Conservation (phyloP, 2,888 invertebrate species). For the Drosophila antonietae region DNA sequence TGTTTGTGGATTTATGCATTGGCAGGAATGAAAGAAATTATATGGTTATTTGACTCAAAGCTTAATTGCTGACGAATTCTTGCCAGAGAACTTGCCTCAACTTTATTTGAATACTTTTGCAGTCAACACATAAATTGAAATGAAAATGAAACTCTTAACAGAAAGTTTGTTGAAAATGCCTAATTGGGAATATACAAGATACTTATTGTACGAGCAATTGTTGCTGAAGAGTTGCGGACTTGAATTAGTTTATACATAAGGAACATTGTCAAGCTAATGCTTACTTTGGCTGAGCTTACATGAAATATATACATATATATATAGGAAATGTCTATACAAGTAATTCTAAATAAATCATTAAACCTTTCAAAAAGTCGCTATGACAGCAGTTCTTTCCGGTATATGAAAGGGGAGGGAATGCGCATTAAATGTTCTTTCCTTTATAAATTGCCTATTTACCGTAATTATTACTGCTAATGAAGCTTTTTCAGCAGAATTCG, state of each 20-base stretch:
- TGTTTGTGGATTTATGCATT: background rate
- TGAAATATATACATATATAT: background rate
- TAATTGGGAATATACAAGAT: background rate
- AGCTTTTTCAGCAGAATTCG: too few relatives aligned
- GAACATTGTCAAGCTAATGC: background rate
- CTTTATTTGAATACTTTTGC: constrained; percentile 4
- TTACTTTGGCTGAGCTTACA: background rate
- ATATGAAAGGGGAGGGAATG: too few relatives aligned
- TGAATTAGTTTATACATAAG: background rate
- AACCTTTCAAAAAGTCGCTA: too few relatives aligned
- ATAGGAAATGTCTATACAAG: too few relatives aligned
- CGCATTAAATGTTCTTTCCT: too few relatives aligned
- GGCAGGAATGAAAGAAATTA: background rate
- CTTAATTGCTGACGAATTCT: constrained; percentile 1
- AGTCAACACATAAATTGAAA: background rate
- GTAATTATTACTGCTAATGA: too few relatives aligned
- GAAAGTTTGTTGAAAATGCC: background rate
- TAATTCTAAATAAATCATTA: too few relatives aligned
- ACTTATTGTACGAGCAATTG: background rate
- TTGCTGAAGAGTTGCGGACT: background rate
- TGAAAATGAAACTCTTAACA: background rate
- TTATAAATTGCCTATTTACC: too few relatives aligned
- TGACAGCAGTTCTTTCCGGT: too few relatives aligned
- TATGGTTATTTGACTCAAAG: background rate
- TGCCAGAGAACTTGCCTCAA: background rate